Percentiles rank a stretch among this genome's conserved stretches.
phyloP scores from a whole-genome alignment of 2,113 vertebrate species.

The Hyla sarda region DNA sequence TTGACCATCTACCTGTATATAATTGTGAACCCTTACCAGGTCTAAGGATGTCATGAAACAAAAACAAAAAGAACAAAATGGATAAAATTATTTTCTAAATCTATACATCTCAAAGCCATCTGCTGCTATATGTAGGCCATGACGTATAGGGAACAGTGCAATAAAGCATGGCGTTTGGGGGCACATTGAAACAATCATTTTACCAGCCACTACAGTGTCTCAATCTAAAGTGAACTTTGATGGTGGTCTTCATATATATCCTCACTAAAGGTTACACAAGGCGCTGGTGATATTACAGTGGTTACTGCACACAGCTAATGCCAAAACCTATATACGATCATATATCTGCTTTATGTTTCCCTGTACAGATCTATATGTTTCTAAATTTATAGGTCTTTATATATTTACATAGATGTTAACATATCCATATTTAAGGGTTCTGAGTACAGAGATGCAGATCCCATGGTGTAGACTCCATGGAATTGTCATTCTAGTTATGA shows the following conservation, averaged over 20 bases:
- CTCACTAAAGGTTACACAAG: not conserved
- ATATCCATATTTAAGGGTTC: conserved; percentile 1
- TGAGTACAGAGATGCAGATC: conserved; percentile 1
- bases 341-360: conserved; percentile 45
- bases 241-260: not conserved
- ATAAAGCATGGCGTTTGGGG: conserved; percentile 33
- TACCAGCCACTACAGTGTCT: conserved; percentile 2
- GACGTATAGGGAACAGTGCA: conserved; percentile 51
- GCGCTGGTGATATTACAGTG: not conserved
- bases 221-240: not conserved
- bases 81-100: not conserved
- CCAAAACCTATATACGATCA: conserved; percentile 44
- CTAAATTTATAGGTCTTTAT: conserved; percentile 43
- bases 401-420: conserved; percentile 25
- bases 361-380: conserved; percentile 28
- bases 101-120: conserved; percentile 9
- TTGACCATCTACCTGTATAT: not conserved
- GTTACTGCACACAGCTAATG: conserved; percentile 47
- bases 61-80: not conserved
- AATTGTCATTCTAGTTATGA: not conserved
- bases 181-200: conserved; percentile 11
- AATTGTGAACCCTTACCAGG: not conserved
- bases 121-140: conserved; percentile 50
- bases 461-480: not conserved
- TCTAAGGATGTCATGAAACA: not conserved